These are phyloP conservation scores for Ancistrus triradiatus DNA, from an alignment of 2,113 vertebrate genomes.

Conservation along the genomic window DNA sequence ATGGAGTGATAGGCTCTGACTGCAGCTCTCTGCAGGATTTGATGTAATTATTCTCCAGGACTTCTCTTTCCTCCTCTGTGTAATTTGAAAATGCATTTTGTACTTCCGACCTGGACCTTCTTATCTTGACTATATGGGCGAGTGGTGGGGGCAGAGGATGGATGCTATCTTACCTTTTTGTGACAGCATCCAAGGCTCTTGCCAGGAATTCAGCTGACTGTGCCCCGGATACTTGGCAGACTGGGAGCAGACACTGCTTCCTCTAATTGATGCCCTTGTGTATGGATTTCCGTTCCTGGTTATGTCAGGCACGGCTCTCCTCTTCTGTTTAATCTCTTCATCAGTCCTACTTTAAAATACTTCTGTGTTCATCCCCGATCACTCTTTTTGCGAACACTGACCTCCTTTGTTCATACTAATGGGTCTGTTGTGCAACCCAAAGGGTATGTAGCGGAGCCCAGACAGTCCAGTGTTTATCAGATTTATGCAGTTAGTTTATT, in stretches of 20 bases:
- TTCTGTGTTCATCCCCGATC: conserved; percentile 59
- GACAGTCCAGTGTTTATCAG: conserved; percentile 7
- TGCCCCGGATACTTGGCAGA: conserved; percentile 34
- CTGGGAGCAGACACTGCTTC: conserved; percentile 41
- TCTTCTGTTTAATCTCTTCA: conserved; percentile 52
- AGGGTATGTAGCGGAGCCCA: neutral
- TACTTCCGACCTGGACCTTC: conserved; percentile 51
- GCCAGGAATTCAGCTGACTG: conserved; percentile 43
- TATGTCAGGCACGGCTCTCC: conserved; percentile 42
- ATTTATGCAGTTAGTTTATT: conserved; percentile 24
- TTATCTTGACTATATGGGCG: conserved; percentile 47
- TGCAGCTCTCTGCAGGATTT: conserved; percentile 39
- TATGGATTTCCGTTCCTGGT: conserved; percentile 51
- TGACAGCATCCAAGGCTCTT: conserved; percentile 37
- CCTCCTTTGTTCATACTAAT: conserved; percentile 11
- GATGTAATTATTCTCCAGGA: conserved; percentile 51
- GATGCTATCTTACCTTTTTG: conserved; percentile 49
- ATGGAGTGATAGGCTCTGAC: conserved; percentile 46
- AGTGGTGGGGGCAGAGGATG: conserved; percentile 25
- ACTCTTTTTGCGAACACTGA: conserved; percentile 47
- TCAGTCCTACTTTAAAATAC: conserved; percentile 52
- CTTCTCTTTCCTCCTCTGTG: conserved; percentile 42
- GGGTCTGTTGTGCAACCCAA: conserved; percentile 17
- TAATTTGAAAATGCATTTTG: conserved; percentile 55
- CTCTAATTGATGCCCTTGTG: conserved; percentile 46